Evolutionary conservation across 2,113 vertebrate genomes (phyloP).

Genomic region (Perca schrenkii): DNA sequence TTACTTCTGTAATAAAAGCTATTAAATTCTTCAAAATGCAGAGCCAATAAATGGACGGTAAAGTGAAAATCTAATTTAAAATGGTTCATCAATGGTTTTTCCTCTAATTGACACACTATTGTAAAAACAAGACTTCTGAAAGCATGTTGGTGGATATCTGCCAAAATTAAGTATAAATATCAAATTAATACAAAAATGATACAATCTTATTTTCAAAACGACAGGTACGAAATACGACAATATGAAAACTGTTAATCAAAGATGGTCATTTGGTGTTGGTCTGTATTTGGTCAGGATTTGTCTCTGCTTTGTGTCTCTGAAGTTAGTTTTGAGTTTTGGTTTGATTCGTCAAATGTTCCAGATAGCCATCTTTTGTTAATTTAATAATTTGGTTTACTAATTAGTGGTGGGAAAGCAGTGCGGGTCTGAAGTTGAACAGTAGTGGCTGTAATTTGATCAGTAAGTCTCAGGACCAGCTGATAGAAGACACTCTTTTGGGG

Average conservation of each 20-base stretch:
- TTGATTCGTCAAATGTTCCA: neutral
- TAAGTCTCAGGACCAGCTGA: neutral
- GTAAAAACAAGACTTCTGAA: too few relatives aligned
- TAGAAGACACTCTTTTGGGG: neutral
- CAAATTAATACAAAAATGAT: neutral
- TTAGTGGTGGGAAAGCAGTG: slow-evolving; percentile 1
- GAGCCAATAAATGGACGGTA: neutral
- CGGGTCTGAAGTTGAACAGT: neutral
- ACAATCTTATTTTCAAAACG: neutral
- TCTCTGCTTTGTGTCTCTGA: neutral
- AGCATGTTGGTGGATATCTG: too few relatives aligned
- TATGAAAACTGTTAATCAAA: neutral
- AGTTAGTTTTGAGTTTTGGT: neutral
- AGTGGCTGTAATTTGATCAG: neutral
- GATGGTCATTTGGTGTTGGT: neutral
- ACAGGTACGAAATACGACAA: neutral
- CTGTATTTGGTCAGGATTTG: neutral
- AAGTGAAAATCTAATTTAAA: neutral
- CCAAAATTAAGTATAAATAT: neutral
- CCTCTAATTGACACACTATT: neutral
- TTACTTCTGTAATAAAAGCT: slow-evolving; percentile 14
- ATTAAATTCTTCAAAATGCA: neutral
- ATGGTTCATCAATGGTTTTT: neutral
- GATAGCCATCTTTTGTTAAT: neutral
- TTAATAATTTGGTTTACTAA: neutral